These are phyloP conservation scores for Aleiodes testaceus DNA, from an alignment of 2,888 invertebrate genomes.

Conservation along the genomic window DNA sequence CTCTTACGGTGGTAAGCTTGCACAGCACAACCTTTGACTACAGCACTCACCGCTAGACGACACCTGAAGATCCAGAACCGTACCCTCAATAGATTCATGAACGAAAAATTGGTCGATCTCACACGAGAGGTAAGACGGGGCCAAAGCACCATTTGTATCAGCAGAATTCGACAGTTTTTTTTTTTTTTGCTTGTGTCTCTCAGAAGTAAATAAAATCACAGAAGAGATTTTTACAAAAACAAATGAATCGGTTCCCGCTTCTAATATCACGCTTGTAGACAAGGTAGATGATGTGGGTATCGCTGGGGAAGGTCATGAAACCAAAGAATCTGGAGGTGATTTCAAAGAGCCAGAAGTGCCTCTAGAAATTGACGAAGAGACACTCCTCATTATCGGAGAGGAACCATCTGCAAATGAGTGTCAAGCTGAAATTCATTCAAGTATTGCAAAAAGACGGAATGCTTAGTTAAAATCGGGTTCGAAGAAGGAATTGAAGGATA, in stretches of 20 bases:
- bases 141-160: neutral
- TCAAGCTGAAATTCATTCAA: constrained; percentile 5
- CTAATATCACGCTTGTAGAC: too few relatives aligned
- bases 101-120: constrained; percentile 7
- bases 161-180: too few relatives aligned
- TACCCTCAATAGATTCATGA: constrained; percentile 44
- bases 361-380: constrained; percentile 7
- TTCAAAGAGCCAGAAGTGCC: neutral
- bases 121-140: constrained; percentile 15
- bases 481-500: neutral
- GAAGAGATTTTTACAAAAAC: too few relatives aligned
- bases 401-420: neutral
- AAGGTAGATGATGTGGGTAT: too few relatives aligned
- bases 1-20: constrained; percentile 21
- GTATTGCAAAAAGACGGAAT: neutral
- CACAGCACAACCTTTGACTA: constrained; percentile 39
- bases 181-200: too few relatives aligned
- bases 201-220: too few relatives aligned
- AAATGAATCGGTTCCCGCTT: too few relatives aligned
- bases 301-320: too few relatives aligned
- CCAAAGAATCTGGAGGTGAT: neutral
- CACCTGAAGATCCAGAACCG: constrained; percentile 46
- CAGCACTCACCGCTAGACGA: constrained; percentile 32
- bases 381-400: constrained; percentile 6
- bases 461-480: neutral